Evolutionary conservation across 2,113 vertebrate genomes (phyloP), one percentile per base, ranked within the genome.

Genomic region (Corythornis vintsioides): DNA sequence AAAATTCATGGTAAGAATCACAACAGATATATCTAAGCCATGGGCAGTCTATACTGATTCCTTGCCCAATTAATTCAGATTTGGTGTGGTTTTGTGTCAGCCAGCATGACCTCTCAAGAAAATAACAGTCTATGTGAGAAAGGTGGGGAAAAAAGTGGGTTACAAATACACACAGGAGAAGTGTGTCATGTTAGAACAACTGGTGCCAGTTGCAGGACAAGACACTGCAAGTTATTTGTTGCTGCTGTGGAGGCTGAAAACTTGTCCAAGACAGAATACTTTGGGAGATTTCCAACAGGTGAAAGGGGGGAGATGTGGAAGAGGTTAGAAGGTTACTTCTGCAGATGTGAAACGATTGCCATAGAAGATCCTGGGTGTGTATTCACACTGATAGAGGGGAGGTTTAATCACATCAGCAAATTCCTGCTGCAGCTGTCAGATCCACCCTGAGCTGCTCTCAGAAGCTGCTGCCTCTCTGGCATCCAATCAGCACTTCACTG

Each of bases 391-490:
- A 13, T 0, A 4, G 53, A 73, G 35, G 9, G 35, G 61, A n/a
- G 24, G 35, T 31, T 48, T 78, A 92, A 22, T 18, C 81, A 67
- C 65, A 90, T 86, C 43, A 86, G 66, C 61, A 65, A 61, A 72
- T 38, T 35, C 31, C 57, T 75, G 77, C 35, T 82, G 60, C 75
- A 85, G 87, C 50, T 85, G 87, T 66, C 55, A 61, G 33, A 82
- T 33, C 78, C 4, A 4, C 59, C 31, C 43, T 1, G 3, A 73
- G 71, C 59, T 89, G 10, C 81, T 43, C 63, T 52, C 63, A 57
- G 65, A 42, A 72, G 48, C 7, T 84, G 65, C 83, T 86, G 81
- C 77, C 79, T 84, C 53, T 84, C 17, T 91, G 87, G 84, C 91
- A 94, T 87, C 82, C 0, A 5, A 63, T 33, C 82, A 92, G 64